Percentiles rank a stretch among this genome's conserved stretches.
These are phyloP conservation scores for Herpetotheres cachinnans DNA, from an alignment of 2,113 vertebrate species.

Conservation along the genomic window DNA sequence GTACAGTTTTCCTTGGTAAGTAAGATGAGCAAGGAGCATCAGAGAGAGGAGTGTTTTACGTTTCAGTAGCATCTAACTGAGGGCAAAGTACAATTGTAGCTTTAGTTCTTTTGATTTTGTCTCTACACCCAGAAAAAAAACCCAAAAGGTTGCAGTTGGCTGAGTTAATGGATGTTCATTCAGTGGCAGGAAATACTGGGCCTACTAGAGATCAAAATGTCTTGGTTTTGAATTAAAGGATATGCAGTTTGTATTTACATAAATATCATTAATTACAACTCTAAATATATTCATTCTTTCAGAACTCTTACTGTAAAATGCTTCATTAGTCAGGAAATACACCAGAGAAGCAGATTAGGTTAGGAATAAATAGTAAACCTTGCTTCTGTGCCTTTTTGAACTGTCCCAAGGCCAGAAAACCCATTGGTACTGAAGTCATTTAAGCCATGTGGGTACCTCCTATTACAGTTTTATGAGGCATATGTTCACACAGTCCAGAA, in stretches of 20 bases:
- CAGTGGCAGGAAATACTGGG: not conserved
- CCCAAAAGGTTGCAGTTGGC: not conserved
- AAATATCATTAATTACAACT: not conserved
- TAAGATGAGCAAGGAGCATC: not conserved
- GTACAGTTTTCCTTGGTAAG: not conserved
- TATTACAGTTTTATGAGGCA: accelerated
- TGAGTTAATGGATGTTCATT: accelerated
- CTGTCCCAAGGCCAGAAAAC: not conserved
- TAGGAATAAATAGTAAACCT: not conserved
- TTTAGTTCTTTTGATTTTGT: not conserved
- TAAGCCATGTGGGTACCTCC: not conserved
- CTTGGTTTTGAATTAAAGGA: not conserved
- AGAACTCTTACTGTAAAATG: not conserved
- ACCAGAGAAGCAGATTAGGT: not conserved
- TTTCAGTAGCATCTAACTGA: not conserved
- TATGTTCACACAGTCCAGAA: not conserved
- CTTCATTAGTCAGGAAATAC: not conserved
- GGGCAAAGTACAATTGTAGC: not conserved
- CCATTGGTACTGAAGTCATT: not conserved
- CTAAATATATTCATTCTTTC: not conserved
- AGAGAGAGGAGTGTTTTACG: not conserved
- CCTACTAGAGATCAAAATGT: not conserved
- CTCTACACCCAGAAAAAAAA: not conserved
- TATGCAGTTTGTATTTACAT: not conserved
- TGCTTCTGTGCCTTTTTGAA: not conserved